phyloP scores from a whole-genome alignment of 2,888 invertebrate species.

The Prosopocoilus inquinatus region DNA sequence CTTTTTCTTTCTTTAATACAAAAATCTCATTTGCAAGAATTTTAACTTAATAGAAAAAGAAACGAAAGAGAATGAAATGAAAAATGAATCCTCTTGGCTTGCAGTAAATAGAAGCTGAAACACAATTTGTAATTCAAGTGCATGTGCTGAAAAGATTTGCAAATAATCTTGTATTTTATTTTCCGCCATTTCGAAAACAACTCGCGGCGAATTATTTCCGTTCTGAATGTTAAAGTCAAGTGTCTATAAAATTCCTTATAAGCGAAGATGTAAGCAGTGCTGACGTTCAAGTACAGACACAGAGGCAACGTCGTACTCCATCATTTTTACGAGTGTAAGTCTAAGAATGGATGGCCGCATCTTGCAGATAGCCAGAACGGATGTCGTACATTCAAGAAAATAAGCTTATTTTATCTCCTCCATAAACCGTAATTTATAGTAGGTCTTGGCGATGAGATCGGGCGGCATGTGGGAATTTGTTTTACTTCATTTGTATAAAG shows the following conservation, averaged over 20 bases:
- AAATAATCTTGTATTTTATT: too few relatives aligned
- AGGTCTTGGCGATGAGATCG: constrained; percentile 39
- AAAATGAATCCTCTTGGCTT: too few relatives aligned
- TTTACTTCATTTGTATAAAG: constrained; percentile 43
- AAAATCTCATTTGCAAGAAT: too few relatives aligned
- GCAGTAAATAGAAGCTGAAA: too few relatives aligned
- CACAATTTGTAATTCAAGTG: too few relatives aligned
- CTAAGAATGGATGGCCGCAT: constrained; percentile 41
- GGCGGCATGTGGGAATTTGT: constrained; percentile 39
- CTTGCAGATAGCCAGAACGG: constrained; percentile 44
- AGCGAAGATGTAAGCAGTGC: constrained; percentile 1
- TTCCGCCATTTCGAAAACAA: too few relatives aligned
- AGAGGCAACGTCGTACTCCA: constrained; percentile 31
- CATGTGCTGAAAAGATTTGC: too few relatives aligned
- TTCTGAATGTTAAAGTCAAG: constrained; percentile 15
- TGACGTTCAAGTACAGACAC: constrained; percentile 3
- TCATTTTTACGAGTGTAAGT: constrained; percentile 42
- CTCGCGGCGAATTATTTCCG: neutral
- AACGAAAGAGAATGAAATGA: too few relatives aligned
- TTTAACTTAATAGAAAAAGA: too few relatives aligned
- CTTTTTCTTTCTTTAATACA: too few relatives aligned
- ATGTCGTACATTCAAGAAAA: constrained; percentile 52
- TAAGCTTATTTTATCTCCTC: constrained; percentile 52
- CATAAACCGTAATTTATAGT: constrained; percentile 51
- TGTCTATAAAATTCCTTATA: constrained; percentile 17